Conservation (phyloP, 2,113 vertebrate genomes). For the Ctenomys sociabilis region DNA sequence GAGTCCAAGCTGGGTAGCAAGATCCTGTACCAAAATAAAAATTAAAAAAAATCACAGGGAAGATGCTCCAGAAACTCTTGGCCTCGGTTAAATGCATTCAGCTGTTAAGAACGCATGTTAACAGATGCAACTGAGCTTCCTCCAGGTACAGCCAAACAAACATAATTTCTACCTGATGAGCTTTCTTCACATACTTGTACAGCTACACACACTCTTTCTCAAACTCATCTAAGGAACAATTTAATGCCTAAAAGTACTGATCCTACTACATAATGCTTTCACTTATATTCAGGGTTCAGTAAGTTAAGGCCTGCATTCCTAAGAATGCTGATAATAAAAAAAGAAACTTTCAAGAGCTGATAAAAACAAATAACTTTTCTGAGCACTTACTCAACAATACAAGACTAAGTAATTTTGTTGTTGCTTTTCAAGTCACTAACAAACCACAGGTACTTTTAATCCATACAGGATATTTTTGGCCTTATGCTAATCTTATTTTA, state of each 20-base stretch:
- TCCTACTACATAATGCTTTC: neutral
- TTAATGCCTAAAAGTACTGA: neutral
- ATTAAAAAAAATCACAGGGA: neutral
- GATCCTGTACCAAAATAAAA: no score
- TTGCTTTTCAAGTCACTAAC: constrained; percentile 23
- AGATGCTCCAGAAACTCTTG: neutral
- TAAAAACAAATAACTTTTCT: constrained; percentile 2
- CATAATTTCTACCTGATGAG: neutral
- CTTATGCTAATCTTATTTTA: neutral
- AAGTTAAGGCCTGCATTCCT: constrained; percentile 46
- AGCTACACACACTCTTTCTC: neutral
- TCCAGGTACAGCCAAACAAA: neutral
- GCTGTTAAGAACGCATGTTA: neutral
- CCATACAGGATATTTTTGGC: neutral
- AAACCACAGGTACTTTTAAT: neutral
- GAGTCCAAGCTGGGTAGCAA: no score
- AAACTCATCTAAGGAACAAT: neutral
- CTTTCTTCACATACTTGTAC: neutral
- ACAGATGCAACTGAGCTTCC: neutral
- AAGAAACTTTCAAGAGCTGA: constrained; percentile 33
- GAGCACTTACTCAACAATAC: neutral
- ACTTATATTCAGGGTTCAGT: constrained; percentile 49
- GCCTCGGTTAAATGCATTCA: neutral
- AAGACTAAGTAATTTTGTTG: neutral
- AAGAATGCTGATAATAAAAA: constrained; percentile 33